phyloP scores from a whole-genome alignment of 64 coral and sea anemone genomes.

The Dendronephthya gigantea region DNA sequence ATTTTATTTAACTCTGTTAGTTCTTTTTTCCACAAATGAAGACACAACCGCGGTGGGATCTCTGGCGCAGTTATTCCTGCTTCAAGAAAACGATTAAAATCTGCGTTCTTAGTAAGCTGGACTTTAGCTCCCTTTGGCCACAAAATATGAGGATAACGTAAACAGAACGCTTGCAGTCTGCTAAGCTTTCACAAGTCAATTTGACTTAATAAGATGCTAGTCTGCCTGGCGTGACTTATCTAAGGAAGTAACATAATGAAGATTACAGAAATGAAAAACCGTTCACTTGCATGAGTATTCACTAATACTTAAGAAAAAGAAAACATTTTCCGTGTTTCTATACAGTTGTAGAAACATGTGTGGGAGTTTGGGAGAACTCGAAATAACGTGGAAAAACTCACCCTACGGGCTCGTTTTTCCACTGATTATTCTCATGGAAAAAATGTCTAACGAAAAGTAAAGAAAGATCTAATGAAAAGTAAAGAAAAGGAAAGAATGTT shows the following conservation, averaged over 20 bases:
- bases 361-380: no score
- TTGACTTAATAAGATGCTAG: not conserved
- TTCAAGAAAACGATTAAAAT: not conserved
- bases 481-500: no score
- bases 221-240: constrained; percentile 15
- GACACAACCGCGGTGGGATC: not conserved
- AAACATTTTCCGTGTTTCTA: no score
- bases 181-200: constrained; percentile 7
- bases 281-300: not conserved
- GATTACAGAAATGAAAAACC: not conserved
- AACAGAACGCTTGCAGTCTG: constrained; percentile 15
- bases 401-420: no score
- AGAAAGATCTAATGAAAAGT: no score
- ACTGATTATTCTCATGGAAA: no score
- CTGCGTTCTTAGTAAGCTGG: not conserved
- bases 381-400: no score
- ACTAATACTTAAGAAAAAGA: no score
- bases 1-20: not conserved
- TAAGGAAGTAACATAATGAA: not conserved
- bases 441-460: no score
- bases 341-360: no score
- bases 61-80: not conserved
- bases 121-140: constrained; percentile 9
- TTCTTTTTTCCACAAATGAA: constrained; percentile 16
- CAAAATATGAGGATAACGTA: constrained; percentile 19